Conservation (phyloP, 2,797 vertebrate species). For the Erithacus rubecula region DNA sequence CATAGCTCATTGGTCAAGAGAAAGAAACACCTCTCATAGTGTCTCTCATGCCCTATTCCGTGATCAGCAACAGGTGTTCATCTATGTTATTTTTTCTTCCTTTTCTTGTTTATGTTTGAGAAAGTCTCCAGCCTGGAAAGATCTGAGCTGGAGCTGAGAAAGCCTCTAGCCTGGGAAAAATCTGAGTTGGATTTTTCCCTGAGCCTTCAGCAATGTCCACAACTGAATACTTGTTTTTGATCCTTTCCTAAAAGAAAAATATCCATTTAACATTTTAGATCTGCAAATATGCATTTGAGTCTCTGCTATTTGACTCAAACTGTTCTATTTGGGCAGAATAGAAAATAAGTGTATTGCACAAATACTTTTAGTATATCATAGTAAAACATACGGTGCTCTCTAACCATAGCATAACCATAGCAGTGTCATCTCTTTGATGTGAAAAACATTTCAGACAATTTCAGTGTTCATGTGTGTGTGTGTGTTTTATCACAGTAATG, state of each 20-base stretch:
- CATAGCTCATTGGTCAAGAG: no score
- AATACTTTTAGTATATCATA: background rate
- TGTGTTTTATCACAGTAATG: constrained; percentile 66
- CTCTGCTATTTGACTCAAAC: background rate
- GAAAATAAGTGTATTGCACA: background rate
- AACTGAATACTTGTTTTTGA: background rate
- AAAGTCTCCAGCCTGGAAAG: no score
- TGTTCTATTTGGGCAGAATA: background rate
- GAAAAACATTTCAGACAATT: background rate
- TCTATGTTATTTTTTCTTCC: no score
- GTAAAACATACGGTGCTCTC: rapidly evolving
- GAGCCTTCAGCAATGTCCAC: no score
- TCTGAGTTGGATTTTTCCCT: no score
- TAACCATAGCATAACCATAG: rapidly evolving
- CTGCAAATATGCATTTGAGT: background rate
- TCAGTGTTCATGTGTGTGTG: background rate
- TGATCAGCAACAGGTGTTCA: no score
- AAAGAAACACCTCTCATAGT: no score
- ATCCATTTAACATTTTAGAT: background rate
- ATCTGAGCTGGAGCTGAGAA: no score
- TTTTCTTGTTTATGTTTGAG: no score
- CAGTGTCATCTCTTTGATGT: background rate
- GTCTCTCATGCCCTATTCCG: no score
- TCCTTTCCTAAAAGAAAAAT: background rate
- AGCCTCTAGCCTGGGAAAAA: no score